Percentiles rank a stretch among this genome's conserved stretches.
Conservation (phyloP, 2,113 vertebrate species). For the Ctenodactylus gundi region DNA sequence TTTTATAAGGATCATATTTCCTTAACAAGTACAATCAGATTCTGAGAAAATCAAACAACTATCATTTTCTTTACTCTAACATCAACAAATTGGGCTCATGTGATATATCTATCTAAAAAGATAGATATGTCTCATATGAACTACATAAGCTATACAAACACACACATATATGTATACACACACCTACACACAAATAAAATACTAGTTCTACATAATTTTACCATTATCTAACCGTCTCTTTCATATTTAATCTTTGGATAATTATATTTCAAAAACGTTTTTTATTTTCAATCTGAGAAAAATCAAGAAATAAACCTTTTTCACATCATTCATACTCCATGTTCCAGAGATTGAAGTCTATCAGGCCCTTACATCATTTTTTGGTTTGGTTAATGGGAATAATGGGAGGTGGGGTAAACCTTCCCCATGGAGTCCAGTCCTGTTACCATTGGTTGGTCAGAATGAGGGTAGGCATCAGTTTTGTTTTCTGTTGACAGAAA, state of each 20-base stretch:
- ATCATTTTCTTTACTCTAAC: not conserved
- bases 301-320: not conserved
- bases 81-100: not conserved
- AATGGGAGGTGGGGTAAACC: not conserved
- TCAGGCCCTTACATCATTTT: not conserved
- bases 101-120: not conserved
- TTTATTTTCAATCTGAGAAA: not conserved
- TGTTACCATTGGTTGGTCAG: not conserved
- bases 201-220: not conserved
- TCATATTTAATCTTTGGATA: not conserved
- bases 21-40: not conserved
- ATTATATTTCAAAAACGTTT: not conserved
- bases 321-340: not conserved
- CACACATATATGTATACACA: too few relatives aligned
- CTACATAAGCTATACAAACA: not conserved
- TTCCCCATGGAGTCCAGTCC: not conserved
- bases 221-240: not conserved
- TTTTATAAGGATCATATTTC: not conserved
- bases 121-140: not conserved
- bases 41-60: not conserved
- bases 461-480: not conserved
- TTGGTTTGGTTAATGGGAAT: not conserved
- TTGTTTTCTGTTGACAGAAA: not conserved
- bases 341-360: not conserved
- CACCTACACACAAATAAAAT: too few relatives aligned